Base-by-base conservation (phyloP, 92 coral and sea anemone species). In the Chrysogorgia sp. region DNA sequence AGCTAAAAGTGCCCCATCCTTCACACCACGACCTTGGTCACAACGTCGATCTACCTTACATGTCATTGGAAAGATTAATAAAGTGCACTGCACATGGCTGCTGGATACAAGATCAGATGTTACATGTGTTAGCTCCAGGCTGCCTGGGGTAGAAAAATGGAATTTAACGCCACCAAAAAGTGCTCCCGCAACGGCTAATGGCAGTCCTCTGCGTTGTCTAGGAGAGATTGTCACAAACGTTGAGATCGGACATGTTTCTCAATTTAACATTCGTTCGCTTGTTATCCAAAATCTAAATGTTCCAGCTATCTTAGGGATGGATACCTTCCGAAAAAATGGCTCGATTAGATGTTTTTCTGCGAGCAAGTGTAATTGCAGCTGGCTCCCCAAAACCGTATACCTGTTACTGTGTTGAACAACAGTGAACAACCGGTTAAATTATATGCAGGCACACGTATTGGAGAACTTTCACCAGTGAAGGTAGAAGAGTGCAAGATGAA, bases 21-120 rank as follows among this genome's bases (percentile, higher is more conserved):
- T 20, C 35, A 35, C 64, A 47, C 85, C 69, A 49, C 80, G 58
- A 25, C 81, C 86, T 40, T 82, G 81, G 75, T 69, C 81, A n/a
- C n/a, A n/a, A n/a, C n/a, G 74, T 34, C 34, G 74, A 45, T 58
- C 85, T 34, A 69, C 80, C 33, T 40, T 81, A 37, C 75, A 74
- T 52, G 86, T 82, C 29, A 15, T 63, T 49, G 72, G 75, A 20
- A 58, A 64, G 26, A 49, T n/a, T 37, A 79, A 60, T 34, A 49
- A 71, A 29, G 35, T 76, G 47, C 63, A n/a, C n/a, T n/a, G n/a
- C n/a, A n/a, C n/a, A n/a, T 26, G 50, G 58, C n/a, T n/a, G 62
- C 63, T 75, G 52, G 86, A 83, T 62, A 75, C 86, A 23, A 82
- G 82, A 23, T 75, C 77, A 21, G 71, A 75, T 75, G 62, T 83